These are phyloP conservation scores for Hetaerina americana DNA, from an alignment of 1,140 invertebrate species.

Conservation along the genomic window DNA sequence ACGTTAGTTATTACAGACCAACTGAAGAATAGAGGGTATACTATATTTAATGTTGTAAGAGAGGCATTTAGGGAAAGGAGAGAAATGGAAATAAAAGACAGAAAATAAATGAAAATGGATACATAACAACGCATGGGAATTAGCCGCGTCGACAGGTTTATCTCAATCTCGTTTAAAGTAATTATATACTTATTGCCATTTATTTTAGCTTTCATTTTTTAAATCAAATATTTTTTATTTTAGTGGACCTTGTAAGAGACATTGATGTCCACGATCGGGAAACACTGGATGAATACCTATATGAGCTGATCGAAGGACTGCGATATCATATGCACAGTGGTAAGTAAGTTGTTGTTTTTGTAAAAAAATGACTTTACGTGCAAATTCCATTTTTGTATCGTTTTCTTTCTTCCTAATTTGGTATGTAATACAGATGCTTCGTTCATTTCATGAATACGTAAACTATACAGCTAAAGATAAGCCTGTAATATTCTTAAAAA, in stretches of 20 bases:
- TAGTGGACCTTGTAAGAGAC: background rate
- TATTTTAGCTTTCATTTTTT: no score
- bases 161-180: no score
- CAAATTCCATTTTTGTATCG: background rate
- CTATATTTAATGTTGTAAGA: no score
- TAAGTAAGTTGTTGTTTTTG: background rate
- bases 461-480: background rate
- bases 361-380: background rate
- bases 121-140: no score
- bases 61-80: no score
- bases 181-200: no score
- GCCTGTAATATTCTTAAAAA: background rate
- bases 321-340: slow-evolving; percentile 13
- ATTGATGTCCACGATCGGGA: slow-evolving; percentile 3
- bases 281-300: slow-evolving; percentile 15
- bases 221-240: no score
- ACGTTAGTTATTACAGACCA: no score
- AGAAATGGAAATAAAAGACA: no score
- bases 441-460: background rate
- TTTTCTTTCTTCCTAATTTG: background rate
- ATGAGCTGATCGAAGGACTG: slow-evolving; percentile 13
- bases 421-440: background rate
- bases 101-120: no score
- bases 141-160: no score
- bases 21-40: no score